Evolutionary conservation across 2,888 invertebrate species (phyloP).

Genomic region (Drosophila incognita): DNA sequence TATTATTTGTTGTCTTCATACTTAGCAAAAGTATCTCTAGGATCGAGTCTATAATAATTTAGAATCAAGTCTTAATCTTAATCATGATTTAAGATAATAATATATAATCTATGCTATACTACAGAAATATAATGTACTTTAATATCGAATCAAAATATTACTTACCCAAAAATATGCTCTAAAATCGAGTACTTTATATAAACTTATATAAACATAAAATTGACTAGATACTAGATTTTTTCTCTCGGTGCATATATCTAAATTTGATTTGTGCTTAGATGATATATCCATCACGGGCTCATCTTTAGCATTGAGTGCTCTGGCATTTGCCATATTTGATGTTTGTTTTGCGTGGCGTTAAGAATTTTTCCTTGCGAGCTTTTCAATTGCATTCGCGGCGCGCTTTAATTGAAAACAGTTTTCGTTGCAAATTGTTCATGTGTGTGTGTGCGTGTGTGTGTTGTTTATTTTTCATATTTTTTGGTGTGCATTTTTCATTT

Average conservation of each 20-base stretch:
- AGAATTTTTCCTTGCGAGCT: slow-evolving; percentile 57
- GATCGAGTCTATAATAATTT: no score
- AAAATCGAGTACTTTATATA: no score
- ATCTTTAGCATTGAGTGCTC: slow-evolving; percentile 6
- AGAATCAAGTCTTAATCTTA: no score
- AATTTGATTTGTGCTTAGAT: not conserved
- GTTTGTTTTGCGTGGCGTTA: slow-evolving; percentile 61
- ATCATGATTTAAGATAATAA: no score
- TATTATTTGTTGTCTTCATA: not conserved
- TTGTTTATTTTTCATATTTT: slow-evolving; percentile 33
- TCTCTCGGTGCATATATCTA: not conserved
- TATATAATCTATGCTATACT: no score
- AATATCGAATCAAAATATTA: no score
- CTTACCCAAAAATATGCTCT: no score
- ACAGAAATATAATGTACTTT: no score
- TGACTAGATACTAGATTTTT: not conserved
- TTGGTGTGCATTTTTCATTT: slow-evolving; percentile 40
- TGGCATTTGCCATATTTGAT: slow-evolving; percentile 49
- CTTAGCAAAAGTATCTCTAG: not conserved
- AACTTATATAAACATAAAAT: no score
- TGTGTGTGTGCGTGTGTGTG: not conserved
- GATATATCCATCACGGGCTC: not conserved
- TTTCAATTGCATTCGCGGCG: slow-evolving; percentile 55
- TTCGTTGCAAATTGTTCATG: slow-evolving; percentile 20
- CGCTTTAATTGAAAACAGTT: slow-evolving; percentile 52